Conservation (phyloP, 2,113 vertebrate species). For the Aphyosemion australe region DNA sequence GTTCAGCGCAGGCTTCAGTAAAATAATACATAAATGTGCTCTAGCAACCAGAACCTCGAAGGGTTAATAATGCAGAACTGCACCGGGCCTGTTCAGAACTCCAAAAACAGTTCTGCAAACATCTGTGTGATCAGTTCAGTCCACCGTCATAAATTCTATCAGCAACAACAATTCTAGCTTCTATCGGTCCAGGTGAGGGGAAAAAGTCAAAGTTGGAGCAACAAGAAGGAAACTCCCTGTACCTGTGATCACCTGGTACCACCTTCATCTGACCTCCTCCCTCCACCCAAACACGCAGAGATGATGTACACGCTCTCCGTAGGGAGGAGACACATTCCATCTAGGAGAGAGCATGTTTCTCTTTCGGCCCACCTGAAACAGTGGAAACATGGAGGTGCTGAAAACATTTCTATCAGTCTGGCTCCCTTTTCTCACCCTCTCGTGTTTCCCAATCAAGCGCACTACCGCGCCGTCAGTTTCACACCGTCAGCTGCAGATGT, state of each 20-base stretch:
- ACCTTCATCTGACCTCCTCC: conserved; percentile 54
- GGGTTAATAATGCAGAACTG: background rate
- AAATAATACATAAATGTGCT: no score
- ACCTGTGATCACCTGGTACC: conserved; percentile 74
- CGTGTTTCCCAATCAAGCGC: background rate
- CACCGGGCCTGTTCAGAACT: background rate
- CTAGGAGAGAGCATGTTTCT: conserved; percentile 19
- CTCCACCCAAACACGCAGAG: conserved; percentile 17
- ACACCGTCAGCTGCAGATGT: conserved; percentile 3
- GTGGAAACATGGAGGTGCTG: conserved; percentile 1
- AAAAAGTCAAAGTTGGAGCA: conserved; percentile 16
- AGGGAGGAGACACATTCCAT: conserved; percentile 64
- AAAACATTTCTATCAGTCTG: background rate
- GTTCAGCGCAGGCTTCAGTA: background rate
- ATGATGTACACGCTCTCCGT: conserved; percentile 32
- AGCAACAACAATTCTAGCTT: background rate
- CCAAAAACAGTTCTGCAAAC: background rate
- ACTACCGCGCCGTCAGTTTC: no score
- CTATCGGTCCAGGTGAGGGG: conserved; percentile 3
- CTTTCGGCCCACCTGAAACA: conserved; percentile 40
- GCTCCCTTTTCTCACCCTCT: conserved; percentile 10
- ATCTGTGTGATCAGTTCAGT: background rate
- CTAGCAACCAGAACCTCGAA: no score
- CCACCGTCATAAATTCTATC: no score
- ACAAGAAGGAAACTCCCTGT: conserved; percentile 43